phyloP scores from a whole-genome alignment of 2,888 invertebrate genomes.

The Stenotaenia linearis region DNA sequence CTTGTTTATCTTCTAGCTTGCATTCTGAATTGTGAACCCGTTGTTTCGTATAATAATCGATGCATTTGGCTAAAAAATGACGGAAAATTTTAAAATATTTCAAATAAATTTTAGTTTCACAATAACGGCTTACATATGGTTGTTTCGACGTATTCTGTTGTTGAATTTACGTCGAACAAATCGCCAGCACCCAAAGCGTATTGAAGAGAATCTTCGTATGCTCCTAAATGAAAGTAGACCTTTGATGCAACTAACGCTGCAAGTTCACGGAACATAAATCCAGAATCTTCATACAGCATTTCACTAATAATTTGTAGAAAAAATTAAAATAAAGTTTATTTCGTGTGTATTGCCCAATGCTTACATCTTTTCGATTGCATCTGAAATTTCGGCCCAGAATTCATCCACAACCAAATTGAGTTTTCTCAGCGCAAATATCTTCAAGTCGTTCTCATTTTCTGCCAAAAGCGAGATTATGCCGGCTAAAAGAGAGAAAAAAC shows the following conservation, averaged over 20 bases:
- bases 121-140: slow-evolving; percentile 63
- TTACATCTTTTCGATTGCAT: slow-evolving; percentile 92
- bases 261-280: slow-evolving; percentile 75
- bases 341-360: slow-evolving; percentile 39
- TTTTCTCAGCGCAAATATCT: slow-evolving; percentile 87
- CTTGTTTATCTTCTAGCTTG: slow-evolving; percentile 56
- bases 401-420: slow-evolving; percentile 90
- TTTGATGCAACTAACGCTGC: slow-evolving; percentile 97
- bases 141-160: slow-evolving; percentile 93
- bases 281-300: slow-evolving; percentile 87
- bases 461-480: slow-evolving; percentile 93
- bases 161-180: slow-evolving; percentile 87
- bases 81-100: slow-evolving; percentile 4
- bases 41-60: slow-evolving; percentile 91
- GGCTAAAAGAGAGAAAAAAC: slow-evolving; percentile 52
- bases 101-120: background rate
- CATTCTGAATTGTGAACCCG: slow-evolving; percentile 62
- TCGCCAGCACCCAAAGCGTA: slow-evolving; percentile 94
- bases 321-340: background rate
- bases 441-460: slow-evolving; percentile 87
- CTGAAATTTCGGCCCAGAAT: slow-evolving; percentile 98
- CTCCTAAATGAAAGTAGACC: slow-evolving; percentile 95
- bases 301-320: slow-evolving; percentile 55
- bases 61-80: slow-evolving; percentile 71
- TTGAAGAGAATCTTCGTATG: slow-evolving; percentile 93